Base-by-base conservation (phyloP, 2,888 invertebrate species). In the Drosophila affinis region DNA sequence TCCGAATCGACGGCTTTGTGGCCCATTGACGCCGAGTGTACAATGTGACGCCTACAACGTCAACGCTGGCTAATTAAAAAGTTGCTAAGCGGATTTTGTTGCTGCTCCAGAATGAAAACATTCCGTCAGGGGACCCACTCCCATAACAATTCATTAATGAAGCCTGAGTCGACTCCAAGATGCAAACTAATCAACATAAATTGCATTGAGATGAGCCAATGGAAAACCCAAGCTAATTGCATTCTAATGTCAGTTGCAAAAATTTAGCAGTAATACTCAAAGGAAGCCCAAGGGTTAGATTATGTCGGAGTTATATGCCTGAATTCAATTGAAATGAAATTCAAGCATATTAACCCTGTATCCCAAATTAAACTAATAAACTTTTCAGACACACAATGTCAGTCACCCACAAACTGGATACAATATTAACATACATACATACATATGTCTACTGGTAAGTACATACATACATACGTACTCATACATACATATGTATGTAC, bases 21-120 rank as follows among this genome's bases (percentile, higher is more conserved):
- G 24, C 46, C 52, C 61, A 53, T 60, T 39, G 48, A 49, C 51
- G 59, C 59, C 17, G 24, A 39, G 52, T 29, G 51, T 56, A 58
- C 68, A 56, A 71, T 44, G 45, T 52, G 47, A 48, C 72, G 72
- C 62, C 72, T 54, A 70, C 72, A 32, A 62, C 72, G 52, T 51
- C 56, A 64, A 52, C 55, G 21, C 48, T 53, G 32, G 70, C 75
- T 83, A 83, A 86, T 88, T 86, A 82, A 80, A 71, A 63, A 70
- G 76, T 78, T 78, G 78, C 83, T 86, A 88, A 88, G 86, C 83
- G 88, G 83, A 83, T 83, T 88, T 75, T 67, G 62, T 27, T 56
- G 46, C 48, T 62, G 56, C 49, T 62, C 57, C 46, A 59, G 60
- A 62, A 67, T 62, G 47, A 27, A 48, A 64, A 54, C 24, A 53